Percentiles rank a stretch among this genome's conserved stretches.
These are phyloP conservation scores for Drosophila equinoxialis DNA, from an alignment of 1,140 invertebrate genomes.

Conservation along the genomic window DNA sequence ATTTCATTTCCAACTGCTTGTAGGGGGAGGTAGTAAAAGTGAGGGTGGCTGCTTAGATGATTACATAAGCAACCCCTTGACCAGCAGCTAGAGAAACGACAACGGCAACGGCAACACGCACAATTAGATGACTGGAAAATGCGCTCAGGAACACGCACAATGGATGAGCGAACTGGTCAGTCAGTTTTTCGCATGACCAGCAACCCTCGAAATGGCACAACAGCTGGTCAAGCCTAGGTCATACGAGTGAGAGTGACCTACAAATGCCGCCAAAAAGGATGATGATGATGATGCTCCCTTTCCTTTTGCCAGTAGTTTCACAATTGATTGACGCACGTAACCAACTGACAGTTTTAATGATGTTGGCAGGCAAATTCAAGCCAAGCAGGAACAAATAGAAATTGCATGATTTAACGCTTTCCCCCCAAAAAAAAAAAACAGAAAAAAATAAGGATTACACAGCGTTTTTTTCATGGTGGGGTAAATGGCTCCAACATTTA, in stretches of 20 bases:
- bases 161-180: slow-evolving; percentile 21
- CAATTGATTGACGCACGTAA: slow-evolving; percentile 45
- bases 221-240: slow-evolving; percentile 61
- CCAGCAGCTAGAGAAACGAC: slow-evolving; percentile 19
- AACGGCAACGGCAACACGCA: slow-evolving; percentile 13
- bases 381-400: slow-evolving; percentile 33
- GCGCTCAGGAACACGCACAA: slow-evolving; percentile 32
- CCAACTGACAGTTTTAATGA: slow-evolving; percentile 38
- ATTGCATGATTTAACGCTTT: slow-evolving; percentile 41
- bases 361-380: slow-evolving; percentile 11
- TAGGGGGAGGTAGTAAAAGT: not conserved
- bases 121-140: slow-evolving; percentile 58
- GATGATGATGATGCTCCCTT: slow-evolving; percentile 29
- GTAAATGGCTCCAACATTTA: slow-evolving; percentile 13
- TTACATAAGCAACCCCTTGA: slow-evolving; percentile 60
- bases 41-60: slow-evolving; percentile 6
- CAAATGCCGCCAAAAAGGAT: slow-evolving; percentile 70
- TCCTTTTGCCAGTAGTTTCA: slow-evolving; percentile 14
- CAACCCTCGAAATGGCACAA: slow-evolving; percentile 64
- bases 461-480: not conserved
- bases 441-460: not conserved
- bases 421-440: too few species aligned
- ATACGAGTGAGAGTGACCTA: slow-evolving; percentile 32
- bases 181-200: slow-evolving; percentile 70
- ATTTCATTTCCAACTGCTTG: slow-evolving; percentile 22